Base-by-base conservation (phyloP, 2,888 invertebrate genomes). In the Macrophya alboannulata region DNA sequence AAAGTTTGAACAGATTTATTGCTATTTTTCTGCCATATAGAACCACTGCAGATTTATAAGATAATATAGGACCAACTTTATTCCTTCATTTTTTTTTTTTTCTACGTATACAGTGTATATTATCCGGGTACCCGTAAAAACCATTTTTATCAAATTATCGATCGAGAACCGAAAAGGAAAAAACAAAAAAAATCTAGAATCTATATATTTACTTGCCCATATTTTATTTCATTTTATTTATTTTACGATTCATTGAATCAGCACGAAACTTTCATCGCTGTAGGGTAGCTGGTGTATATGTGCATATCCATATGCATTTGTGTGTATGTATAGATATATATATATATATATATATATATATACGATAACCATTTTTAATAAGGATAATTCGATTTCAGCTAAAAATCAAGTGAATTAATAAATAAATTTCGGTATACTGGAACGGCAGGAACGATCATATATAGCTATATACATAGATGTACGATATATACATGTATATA, bases 1-100 rank as follows among this genome's bases (percentile, higher is more conserved):
- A 77, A 77, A 77, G 51, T 25, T 77, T 12, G 40, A 77, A 51
- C 76, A 77, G 37, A 77, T 77, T 77, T 77, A 77, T 77, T 9
- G 51, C 51, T 37, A 31, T 77, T 45, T 74, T 74, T 74, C 45
- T 43, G 21, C 74, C 21, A 37, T 17, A 68, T 17, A 68, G 68
- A 37, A 37, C 31, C 68, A 31, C 62, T 37, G 68, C 15, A 15
- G 55, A 68, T 68, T 68, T 68, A 68, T 68, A 68, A 68, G 31
- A 68, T 68, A 68, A 37, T 68, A 68, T 37, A 68, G 68, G 68
- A 68, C 37, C 68, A 40, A 1, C 21, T 17, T 6, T 17, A 12
- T 72, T 45, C 15, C 15, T 21, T 4, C 8, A 8, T 43, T 51
- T 1, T 76, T 31, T 1, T 17, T n/a, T 45, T 45, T 17, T 31